Evolutionary conservation across 2,797 vertebrate genomes (phyloP).

Genomic region (Acanthornis magna): DNA sequence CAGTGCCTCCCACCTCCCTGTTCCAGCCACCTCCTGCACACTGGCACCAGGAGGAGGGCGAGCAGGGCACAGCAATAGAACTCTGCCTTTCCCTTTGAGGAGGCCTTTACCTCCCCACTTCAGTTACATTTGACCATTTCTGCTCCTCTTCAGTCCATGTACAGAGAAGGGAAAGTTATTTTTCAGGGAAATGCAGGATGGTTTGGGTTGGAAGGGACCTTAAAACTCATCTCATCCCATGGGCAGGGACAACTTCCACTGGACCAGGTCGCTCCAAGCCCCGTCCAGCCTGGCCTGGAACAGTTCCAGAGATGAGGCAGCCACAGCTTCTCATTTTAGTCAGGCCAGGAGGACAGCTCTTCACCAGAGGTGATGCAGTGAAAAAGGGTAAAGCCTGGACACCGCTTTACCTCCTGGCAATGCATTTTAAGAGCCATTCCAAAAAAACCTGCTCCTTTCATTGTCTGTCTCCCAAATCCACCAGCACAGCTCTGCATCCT

Average conservation of each 20-base stretch:
- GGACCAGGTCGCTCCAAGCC: background rate
- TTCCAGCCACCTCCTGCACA: background rate
- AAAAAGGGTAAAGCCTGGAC: background rate
- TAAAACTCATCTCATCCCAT: background rate
- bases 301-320: background rate
- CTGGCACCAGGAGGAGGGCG: background rate
- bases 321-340: background rate
- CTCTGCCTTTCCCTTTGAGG: background rate
- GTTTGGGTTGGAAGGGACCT: background rate
- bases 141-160: fast-evolving
- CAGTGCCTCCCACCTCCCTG: background rate
- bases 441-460: background rate
- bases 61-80: background rate
- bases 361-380: background rate
- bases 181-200: background rate
- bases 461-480: background rate
- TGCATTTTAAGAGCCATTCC: background rate
- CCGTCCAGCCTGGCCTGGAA: background rate
- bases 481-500: background rate
- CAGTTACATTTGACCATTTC: background rate
- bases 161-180: background rate
- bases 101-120: background rate
- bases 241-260: background rate
- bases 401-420: background rate
- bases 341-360: background rate